Evolutionary conservation across 53 echinoderm and acorn worm species (phyloP).

Genomic region (Luidia sarsii): DNA sequence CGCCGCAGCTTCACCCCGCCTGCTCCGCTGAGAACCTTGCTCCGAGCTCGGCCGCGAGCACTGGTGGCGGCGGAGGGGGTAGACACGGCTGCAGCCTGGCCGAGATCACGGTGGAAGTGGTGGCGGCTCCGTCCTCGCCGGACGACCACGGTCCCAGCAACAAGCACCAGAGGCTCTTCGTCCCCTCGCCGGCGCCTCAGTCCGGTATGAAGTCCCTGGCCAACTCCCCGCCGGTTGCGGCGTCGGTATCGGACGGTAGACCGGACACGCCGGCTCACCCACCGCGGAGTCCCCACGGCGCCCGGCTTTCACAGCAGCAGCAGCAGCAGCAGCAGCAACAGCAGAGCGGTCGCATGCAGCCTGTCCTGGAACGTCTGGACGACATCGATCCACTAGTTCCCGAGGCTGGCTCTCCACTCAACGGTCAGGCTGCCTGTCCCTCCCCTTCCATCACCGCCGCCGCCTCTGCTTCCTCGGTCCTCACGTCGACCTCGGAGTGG

Average conservation of each 20-base stretch:
- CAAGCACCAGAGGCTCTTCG: background rate
- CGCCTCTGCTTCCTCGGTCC: no score
- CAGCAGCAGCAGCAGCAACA: conserved; percentile 15
- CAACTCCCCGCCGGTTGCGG: background rate
- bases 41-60: background rate
- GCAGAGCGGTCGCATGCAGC: conserved; percentile 39
- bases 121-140: background rate
- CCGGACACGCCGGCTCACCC: conserved; percentile 31
- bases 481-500: conserved; percentile 28
- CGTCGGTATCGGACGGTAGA: conserved; percentile 5
- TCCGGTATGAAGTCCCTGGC: background rate
- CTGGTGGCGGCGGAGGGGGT: no score
- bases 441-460: background rate
- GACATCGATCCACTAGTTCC: conserved; percentile 30
- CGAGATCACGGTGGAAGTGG: conserved; percentile 13
- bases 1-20: conserved; percentile 6
- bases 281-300: conserved; percentile 14
- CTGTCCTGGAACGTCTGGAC: conserved; percentile 15
- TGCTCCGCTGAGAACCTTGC: conserved; percentile 24
- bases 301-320: no score
- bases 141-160: no score
- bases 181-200: background rate
- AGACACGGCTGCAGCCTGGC: background rate
- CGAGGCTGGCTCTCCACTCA: background rate
- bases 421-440: no score